These are phyloP conservation scores for Emmelina monodactyla DNA, from an alignment of 2,888 invertebrate species.

Conservation along the genomic window DNA sequence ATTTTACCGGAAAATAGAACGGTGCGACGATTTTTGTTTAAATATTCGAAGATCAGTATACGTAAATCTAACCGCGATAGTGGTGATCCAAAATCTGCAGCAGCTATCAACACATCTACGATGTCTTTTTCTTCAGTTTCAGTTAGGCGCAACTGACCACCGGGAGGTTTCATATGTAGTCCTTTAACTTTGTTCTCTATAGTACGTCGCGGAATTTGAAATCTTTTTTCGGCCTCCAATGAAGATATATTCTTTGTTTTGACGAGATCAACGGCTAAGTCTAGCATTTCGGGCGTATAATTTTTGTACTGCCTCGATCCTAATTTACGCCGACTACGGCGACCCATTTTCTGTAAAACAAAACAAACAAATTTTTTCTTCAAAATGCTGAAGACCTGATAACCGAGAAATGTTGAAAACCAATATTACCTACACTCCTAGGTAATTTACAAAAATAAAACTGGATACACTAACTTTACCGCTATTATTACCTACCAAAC, in stretches of 20 bases:
- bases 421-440: no score
- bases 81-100: constrained; percentile 11
- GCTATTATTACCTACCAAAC: no score
- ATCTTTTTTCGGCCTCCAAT: constrained; percentile 13
- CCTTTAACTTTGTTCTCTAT: constrained; percentile 14
- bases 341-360: no score
- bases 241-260: background rate
- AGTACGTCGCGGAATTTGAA: constrained; percentile 15
- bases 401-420: no score
- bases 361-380: no score
- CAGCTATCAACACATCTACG: background rate
- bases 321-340: no score
- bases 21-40: constrained; percentile 13
- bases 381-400: no score
- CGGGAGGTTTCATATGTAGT: constrained; percentile 9
- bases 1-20: constrained; percentile 6
- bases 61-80: constrained; percentile 11
- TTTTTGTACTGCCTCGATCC: no score
- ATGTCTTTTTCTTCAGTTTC: constrained; percentile 13
- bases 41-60: constrained; percentile 12
- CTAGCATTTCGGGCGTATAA: no score
- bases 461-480: no score
- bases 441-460: no score
- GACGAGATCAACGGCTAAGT: background rate
- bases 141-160: constrained; percentile 6